Base-by-base conservation (phyloP, 1,140 invertebrate genomes). In the Drosophila sp. region DNA sequence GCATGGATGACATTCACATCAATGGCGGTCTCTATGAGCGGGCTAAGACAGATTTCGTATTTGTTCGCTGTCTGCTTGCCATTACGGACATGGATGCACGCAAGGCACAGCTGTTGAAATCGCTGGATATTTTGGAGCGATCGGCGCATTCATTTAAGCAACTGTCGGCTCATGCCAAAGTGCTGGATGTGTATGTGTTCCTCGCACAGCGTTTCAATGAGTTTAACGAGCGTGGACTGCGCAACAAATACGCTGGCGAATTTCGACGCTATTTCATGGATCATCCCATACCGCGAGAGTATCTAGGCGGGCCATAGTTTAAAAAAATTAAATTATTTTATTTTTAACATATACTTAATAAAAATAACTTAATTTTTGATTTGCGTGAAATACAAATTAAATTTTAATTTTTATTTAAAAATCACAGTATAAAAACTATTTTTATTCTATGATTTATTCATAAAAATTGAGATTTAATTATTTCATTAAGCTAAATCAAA, bases 21-120 rank as follows among this genome's bases (percentile, higher is more conserved):
- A 95, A 97, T 79, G 96, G 96, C 0, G 95, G 95, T n/a, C 92
- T 94, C n/a, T 97, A 95, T 76, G 96, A 97, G 87, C 94, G 95
- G 70, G 96, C 94, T 2, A 94, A 95, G 59, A 78, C 81, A 61
- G 69, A 91, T 92, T 84, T 93, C 92, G 56, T 91, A 74, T 94
- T 90, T 67, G 94, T 94, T 0, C 95, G 96, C 80, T 96, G 95
- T 76, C 87, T 95, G 59, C 94, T 96, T 11, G 95, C 95, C 7
- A 93, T 92, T 80, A 94, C 83, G 40, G 91, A 92, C 25, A 46
- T 61, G 9, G 92, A 93, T n/a, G 71, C 90, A 3, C 93, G 94
- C 43, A 90, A 92, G 5, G 91, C 93, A 62, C 93, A 94, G 21
- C 90, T 96, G 25, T 78, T 93, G n/a, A 94, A 95, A 29, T 95